These are phyloP conservation scores for Chitala chitala DNA, from an alignment of 2,113 vertebrate genomes.

Conservation along the genomic window DNA sequence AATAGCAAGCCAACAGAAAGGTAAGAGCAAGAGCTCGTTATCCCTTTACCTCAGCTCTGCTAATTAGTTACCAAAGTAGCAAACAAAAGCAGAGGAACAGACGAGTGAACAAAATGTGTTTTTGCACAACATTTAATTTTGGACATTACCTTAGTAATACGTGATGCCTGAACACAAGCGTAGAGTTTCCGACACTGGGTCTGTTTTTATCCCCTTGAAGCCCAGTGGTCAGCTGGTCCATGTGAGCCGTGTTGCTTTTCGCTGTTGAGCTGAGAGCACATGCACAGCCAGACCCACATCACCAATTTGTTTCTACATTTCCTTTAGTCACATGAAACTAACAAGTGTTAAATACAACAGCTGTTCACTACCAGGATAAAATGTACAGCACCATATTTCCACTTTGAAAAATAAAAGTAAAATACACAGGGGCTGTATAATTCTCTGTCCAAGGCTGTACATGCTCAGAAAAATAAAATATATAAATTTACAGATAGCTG, in stretches of 20 bases:
- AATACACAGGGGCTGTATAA: slow-evolving; percentile 49
- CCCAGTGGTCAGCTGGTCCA: slow-evolving; percentile 81
- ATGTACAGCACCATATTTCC: slow-evolving; percentile 87
- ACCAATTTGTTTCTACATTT: slow-evolving; percentile 43
- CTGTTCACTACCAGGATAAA: slow-evolving; percentile 78
- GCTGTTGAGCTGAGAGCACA: slow-evolving; percentile 77
- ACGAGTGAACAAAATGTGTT: slow-evolving; percentile 38
- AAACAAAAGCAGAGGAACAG: slow-evolving; percentile 13
- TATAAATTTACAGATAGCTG: slow-evolving; percentile 80
- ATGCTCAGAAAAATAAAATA: slow-evolving; percentile 52
- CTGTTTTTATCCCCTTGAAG: slow-evolving; percentile 47
- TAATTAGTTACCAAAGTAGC: too few species aligned
- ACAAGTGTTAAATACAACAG: slow-evolving; percentile 84
- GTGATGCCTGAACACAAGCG: slow-evolving; percentile 73
- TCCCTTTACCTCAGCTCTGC: too few species aligned
- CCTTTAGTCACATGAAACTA: slow-evolving; percentile 56
- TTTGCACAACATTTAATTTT: slow-evolving; percentile 85
- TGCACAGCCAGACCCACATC: slow-evolving; percentile 75
- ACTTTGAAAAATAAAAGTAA: slow-evolving; percentile 68
- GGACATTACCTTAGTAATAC: slow-evolving; percentile 85
- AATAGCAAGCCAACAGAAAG: too few species aligned
- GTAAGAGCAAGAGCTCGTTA: too few species aligned
- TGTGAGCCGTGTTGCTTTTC: slow-evolving; percentile 49
- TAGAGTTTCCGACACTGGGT: slow-evolving; percentile 45
- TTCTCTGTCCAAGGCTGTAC: slow-evolving; percentile 64